Conservation (phyloP, 2,888 invertebrate species). For the Epistrophe eligans region DNA sequence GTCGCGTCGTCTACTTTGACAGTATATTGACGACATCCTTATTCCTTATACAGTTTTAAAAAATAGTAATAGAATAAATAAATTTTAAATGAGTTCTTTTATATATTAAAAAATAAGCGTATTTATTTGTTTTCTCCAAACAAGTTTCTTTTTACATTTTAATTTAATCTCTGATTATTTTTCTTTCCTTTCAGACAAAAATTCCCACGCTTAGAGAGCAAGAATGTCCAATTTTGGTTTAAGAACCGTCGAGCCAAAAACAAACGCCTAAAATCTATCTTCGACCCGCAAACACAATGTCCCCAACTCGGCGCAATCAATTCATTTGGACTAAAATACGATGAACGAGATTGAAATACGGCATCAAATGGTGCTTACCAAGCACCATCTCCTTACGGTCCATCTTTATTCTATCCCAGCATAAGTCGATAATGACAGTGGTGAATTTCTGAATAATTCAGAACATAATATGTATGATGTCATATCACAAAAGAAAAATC, state of each 20-base stretch:
- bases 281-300: slow-evolving; percentile 85
- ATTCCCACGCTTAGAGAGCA: slow-evolving; percentile 98
- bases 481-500: slow-evolving; percentile 50
- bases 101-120: too few species aligned
- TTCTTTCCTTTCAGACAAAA: slow-evolving; percentile 89
- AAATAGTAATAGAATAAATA: too few species aligned
- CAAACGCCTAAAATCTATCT: slow-evolving; percentile 95
- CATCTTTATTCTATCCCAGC: slow-evolving; percentile 62
- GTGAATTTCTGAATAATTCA: slow-evolving; percentile 6
- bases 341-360: slow-evolving; percentile 82
- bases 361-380: slow-evolving; percentile 46
- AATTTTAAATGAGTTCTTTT: too few species aligned
- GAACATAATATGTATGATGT: slow-evolving; percentile 4
- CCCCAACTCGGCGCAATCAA: slow-evolving; percentile 81
- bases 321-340: slow-evolving; percentile 83
- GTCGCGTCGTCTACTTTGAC: too few species aligned
- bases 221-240: slow-evolving; percentile 99
- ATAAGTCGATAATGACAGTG: slow-evolving; percentile 48
- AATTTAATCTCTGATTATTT: not conserved
- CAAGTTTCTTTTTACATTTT: not conserved
- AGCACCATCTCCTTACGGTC: slow-evolving; percentile 42
- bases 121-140: too few species aligned
- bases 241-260: slow-evolving; percentile 99
- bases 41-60: too few species aligned
- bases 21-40: too few species aligned